Evolutionary conservation across 2,797 vertebrate species (phyloP), one percentile per base, ranked within the genome.

Genomic region (Enteromius anoplus): DNA sequence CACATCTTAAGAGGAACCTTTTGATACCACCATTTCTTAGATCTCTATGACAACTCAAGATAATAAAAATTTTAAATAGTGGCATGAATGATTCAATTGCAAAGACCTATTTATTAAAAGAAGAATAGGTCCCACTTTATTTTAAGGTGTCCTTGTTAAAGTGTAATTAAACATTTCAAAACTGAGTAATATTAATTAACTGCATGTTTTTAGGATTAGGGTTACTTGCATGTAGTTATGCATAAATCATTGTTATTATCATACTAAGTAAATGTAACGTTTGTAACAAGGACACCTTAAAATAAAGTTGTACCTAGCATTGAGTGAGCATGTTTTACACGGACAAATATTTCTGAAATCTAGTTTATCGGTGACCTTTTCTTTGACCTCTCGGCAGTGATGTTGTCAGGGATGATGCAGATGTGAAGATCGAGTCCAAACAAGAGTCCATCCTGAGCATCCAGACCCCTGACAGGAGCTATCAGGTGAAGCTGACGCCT

Each of bases 401-500:
- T 37, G 84, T 91, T 47, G 88, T 90, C 73, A 83, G 58, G 10
- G 79, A 86, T 82, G 85, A 87, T 40, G 76, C 89, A 29, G 92
- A 95, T 7, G 78, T 96, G 84, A 91, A 91, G 51, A 37, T 83
- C 0, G 78, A 98, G 10, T 91, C 91, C 1, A 80, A 95, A 45
- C 86, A 80, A 6, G 91, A 93, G 0, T 93, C 92, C 1, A 88
- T 89, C 0, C 83, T 99, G 70, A 85, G 88, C 55, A 42, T 96
- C 84, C 87, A 65, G 47, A 92, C 90, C 17, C 87, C 91, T 4
- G 82, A 81, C 72, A 87, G 89, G 66, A 87, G 92, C 81, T 87
- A 90, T 17, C 89, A 82, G 66, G 58, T 95, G 68, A n/a, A 11
- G 45, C 86, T 98, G 65, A 96, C 96, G 55, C 84, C 91, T 90